Conservation (phyloP, 2,113 vertebrate species). For the Nycticorax nycticorax region DNA sequence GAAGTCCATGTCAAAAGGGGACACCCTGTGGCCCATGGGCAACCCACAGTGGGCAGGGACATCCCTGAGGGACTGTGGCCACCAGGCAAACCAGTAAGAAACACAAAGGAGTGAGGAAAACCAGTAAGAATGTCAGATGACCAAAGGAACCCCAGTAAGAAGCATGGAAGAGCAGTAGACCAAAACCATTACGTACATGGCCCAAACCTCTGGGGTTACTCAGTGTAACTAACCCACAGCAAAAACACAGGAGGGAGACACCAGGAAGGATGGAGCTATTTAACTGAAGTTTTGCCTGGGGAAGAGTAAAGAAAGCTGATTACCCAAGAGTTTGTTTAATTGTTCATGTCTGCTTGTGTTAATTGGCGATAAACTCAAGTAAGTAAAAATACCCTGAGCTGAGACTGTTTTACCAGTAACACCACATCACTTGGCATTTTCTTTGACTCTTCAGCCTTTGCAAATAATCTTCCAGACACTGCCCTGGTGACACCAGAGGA, state of each 20-base stretch:
- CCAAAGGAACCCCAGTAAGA: neutral
- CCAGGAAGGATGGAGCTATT: neutral
- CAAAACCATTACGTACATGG: accelerated
- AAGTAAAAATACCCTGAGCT: neutral
- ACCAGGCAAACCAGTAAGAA: neutral
- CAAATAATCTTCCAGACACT: neutral
- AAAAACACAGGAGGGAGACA: neutral
- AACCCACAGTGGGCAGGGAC: neutral
- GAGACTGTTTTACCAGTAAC: neutral
- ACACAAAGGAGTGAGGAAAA: neutral
- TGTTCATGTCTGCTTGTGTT: neutral
- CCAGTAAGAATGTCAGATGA: neutral
- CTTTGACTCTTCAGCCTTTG: neutral
- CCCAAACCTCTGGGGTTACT: neutral
- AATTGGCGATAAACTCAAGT: neutral
- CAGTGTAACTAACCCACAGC: neutral
- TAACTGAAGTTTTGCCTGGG: neutral
- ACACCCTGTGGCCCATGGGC: accelerated
- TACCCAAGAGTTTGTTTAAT: neutral
- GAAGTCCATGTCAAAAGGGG: neutral
- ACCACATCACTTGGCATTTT: neutral
- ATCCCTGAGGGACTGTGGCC: neutral
- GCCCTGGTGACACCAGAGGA: neutral
- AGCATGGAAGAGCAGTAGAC: neutral
- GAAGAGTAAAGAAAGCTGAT: neutral